These are phyloP conservation scores for Sebastes nivosus DNA, from an alignment of 2,797 vertebrate species.

Conservation along the genomic window DNA sequence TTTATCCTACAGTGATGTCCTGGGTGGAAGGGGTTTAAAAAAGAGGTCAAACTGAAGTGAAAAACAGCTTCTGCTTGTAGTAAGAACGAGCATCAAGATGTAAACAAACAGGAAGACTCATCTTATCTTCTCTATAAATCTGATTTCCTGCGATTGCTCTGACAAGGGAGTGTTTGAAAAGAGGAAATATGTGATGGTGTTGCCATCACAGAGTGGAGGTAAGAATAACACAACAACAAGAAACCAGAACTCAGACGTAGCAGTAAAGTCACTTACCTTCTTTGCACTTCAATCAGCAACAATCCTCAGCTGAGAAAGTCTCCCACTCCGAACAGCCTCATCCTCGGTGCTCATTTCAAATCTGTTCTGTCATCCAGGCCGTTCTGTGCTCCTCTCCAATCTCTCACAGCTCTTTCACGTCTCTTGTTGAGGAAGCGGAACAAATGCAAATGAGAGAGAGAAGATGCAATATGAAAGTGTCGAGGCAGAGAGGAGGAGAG, in stretches of 20 bases:
- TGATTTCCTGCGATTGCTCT: not conserved
- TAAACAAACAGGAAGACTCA: not conserved
- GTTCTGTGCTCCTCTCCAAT: conserved; percentile 37
- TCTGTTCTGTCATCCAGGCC: conserved; percentile 24
- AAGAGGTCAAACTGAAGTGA: not conserved
- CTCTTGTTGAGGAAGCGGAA: conserved; percentile 79
- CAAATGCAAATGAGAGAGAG: conserved; percentile 82
- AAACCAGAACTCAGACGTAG: conserved; percentile 6
- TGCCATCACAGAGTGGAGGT: conserved; percentile 10
- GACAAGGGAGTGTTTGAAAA: conserved; percentile 3
- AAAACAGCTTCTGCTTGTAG: not conserved
- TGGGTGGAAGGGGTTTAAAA: not conserved
- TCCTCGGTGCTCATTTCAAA: conserved; percentile 23
- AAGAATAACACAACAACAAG: not conserved
- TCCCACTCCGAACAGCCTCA: conserved; percentile 17
- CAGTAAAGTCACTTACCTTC: conserved; percentile 55
- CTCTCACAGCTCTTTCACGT: conserved; percentile 59
- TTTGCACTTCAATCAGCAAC: conserved; percentile 24
- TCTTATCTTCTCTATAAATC: not conserved
- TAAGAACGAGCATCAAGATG: not conserved
- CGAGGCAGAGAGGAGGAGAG: conserved; percentile 67
- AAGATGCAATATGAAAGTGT: conserved; percentile 69
- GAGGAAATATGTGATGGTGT: conserved; percentile 7
- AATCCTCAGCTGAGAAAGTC: conserved; percentile 13
- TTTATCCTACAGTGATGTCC: not conserved